phyloP scores from a whole-genome alignment of 1,140 invertebrate species.

The Rhagoletis zephyria region DNA sequence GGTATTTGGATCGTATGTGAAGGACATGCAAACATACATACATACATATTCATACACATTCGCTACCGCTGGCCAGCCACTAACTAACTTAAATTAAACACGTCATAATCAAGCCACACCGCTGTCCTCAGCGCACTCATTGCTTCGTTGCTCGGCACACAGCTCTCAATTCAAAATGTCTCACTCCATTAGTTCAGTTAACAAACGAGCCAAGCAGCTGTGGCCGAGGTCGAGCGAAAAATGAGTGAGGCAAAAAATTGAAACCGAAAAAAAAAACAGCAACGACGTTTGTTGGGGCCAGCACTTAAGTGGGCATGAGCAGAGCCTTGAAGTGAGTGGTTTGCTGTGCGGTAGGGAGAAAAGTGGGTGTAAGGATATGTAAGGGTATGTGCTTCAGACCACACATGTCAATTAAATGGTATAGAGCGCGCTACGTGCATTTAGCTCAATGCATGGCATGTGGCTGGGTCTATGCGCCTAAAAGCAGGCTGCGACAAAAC shows the following conservation, averaged over 20 bases:
- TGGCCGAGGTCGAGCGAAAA: background rate
- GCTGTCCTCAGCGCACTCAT: background rate
- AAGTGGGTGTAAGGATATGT: background rate
- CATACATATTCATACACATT: background rate
- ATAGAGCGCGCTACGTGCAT: background rate
- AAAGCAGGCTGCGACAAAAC: background rate
- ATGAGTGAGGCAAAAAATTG: background rate
- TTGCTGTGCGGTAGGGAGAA: background rate
- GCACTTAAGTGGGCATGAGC: conserved; percentile 32
- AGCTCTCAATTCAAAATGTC: conserved; percentile 38
- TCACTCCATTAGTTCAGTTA: conserved; percentile 43
- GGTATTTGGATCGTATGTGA: background rate
- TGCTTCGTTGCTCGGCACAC: background rate
- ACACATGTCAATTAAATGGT: conserved; percentile 31
- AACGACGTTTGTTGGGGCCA: background rate
- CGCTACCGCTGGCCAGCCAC: too few relatives aligned
- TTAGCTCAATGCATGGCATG: background rate
- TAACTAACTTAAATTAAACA: too few relatives aligned
- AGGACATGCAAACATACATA: background rate
- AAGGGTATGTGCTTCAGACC: background rate
- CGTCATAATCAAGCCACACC: background rate
- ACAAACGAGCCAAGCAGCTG: conserved; percentile 44
- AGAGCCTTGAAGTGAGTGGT: background rate
- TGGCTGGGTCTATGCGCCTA: background rate
- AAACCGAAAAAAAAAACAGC: too few relatives aligned